Base-by-base conservation (phyloP, 2,888 invertebrate species). In the Chaetogeoica ovagalla region DNA sequence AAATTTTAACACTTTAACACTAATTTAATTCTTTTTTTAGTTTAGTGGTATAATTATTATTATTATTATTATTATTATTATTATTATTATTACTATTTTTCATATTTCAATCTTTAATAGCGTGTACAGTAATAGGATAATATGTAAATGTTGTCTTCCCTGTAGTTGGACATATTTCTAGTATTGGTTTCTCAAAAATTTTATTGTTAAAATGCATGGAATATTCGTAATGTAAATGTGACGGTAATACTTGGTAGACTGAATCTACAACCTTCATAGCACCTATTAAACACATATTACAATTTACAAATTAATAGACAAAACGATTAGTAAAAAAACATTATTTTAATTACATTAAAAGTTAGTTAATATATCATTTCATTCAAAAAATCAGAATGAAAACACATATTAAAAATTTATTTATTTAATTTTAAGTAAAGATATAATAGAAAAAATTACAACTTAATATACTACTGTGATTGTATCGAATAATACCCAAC, bases 41-140 rank as follows among this genome's bases (percentile, higher is more conserved):
- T 1, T 30, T 30, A 30, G 30, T 30, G 30, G 30, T 30, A 30
- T n/a, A n/a, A n/a, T n/a, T n/a, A n/a, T n/a, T n/a, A n/a, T n/a
- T n/a, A n/a, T n/a, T n/a, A n/a, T n/a, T n/a, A n/a, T n/a, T n/a
- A n/a, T n/a, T n/a, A n/a, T n/a, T n/a, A n/a, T n/a, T n/a, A n/a
- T n/a, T n/a, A n/a, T n/a, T n/a, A n/a, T 30, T 30, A 48, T 48
- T 59, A 57, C 39, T 21, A 39, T 70, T 37, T 70, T 57, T 70
- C 13, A 70, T 57, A 52, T 17, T 60, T 66, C 60, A 52, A 69
- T 69, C 21, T 77, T 62, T 79, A 0, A 71, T 9, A 43, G 79
- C 79, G 55, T 79, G 70, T 19, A 79, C 55, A 55, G 62, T 79
- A 43, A 79, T 71, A 39, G 79, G 70, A 48, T 57, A 11, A 63